phyloP scores from a whole-genome alignment of 2,888 invertebrate genomes.

The Acleris cristana region DNA sequence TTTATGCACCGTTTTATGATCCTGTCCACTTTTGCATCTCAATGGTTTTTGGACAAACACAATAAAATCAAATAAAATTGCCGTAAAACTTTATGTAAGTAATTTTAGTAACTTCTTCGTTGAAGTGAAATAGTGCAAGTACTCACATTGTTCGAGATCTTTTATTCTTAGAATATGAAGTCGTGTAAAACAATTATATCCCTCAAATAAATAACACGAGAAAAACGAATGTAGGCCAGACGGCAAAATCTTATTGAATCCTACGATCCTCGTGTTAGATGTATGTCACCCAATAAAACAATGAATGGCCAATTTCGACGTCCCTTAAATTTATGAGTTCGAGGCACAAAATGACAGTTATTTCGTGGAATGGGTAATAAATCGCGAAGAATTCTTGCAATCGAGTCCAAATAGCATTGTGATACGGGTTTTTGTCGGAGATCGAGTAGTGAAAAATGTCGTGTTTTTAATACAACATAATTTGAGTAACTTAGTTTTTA shows the following conservation, averaged over 20 bases:
- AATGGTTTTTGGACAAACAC: too few relatives aligned
- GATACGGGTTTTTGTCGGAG: slow-evolving; percentile 17
- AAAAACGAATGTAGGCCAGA: slow-evolving; percentile 4
- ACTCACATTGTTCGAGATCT: too few relatives aligned
- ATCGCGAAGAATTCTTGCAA: slow-evolving; percentile 45
- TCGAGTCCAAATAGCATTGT: slow-evolving; percentile 37
- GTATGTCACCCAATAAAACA: slow-evolving; percentile 52
- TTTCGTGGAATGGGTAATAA: slow-evolving; percentile 49
- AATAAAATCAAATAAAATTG: too few relatives aligned
- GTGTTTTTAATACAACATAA: slow-evolving; percentile 8
- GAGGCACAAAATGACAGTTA: slow-evolving; percentile 44
- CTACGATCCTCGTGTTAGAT: slow-evolving; percentile 40
- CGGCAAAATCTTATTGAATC: slow-evolving; percentile 40
- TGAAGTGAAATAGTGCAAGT: too few relatives aligned
- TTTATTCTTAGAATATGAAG: too few relatives aligned
- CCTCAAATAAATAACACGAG: not conserved
- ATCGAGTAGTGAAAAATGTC: slow-evolving; percentile 8
- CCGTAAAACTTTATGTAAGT: too few relatives aligned
- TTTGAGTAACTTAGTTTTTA: too few relatives aligned
- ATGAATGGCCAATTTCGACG: slow-evolving; percentile 51
- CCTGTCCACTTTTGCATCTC: too few relatives aligned
- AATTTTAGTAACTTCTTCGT: too few relatives aligned
- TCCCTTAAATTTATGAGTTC: slow-evolving; percentile 53
- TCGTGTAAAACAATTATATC: not conserved
- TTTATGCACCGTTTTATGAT: too few relatives aligned